Evolutionary conservation across 1,140 invertebrate genomes (phyloP).

Genomic region (Drosophila sucinea): DNA sequence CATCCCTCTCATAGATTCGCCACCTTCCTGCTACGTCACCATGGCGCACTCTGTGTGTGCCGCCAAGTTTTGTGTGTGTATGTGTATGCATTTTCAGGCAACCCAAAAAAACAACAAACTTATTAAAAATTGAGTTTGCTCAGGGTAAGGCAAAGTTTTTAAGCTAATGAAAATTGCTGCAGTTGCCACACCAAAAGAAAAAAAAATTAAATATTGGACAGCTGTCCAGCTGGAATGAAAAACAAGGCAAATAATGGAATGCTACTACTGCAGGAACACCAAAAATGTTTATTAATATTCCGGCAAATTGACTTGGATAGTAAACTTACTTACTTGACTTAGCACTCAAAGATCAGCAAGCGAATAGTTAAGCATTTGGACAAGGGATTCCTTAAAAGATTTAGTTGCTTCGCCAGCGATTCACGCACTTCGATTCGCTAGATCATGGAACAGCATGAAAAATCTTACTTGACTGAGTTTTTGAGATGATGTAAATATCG

Average conservation of each 20-base stretch:
- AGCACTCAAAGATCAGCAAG: too few species aligned
- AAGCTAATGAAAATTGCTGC: conserved; percentile 69
- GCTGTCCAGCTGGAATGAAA: not conserved
- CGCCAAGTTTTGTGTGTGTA: not conserved
- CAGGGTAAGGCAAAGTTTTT: conserved; percentile 61
- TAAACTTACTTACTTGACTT: too few species aligned
- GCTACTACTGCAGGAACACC: not conserved
- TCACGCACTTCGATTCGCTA: too few species aligned
- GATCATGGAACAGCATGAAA: too few species aligned
- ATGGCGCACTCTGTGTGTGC: conserved; percentile 16
- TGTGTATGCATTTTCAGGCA: conserved; percentile 33
- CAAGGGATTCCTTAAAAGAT: too few species aligned
- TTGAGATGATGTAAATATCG: too few species aligned
- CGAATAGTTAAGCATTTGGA: too few species aligned
- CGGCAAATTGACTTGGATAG: too few species aligned
- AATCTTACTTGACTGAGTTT: too few species aligned
- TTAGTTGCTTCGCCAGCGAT: too few species aligned
- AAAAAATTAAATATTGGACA: not conserved
- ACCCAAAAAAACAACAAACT: conserved; percentile 59
- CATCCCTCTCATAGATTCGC: not conserved
- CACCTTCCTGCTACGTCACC: not conserved
- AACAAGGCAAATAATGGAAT: conserved; percentile 26
- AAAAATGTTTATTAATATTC: too few species aligned
- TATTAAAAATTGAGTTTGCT: conserved; percentile 70
- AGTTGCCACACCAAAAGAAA: conserved; percentile 11